Percentiles rank a stretch among this genome's conserved stretches.
phyloP scores from a whole-genome alignment of 2,113 vertebrate species.

The Recurvirostra avosetta region DNA sequence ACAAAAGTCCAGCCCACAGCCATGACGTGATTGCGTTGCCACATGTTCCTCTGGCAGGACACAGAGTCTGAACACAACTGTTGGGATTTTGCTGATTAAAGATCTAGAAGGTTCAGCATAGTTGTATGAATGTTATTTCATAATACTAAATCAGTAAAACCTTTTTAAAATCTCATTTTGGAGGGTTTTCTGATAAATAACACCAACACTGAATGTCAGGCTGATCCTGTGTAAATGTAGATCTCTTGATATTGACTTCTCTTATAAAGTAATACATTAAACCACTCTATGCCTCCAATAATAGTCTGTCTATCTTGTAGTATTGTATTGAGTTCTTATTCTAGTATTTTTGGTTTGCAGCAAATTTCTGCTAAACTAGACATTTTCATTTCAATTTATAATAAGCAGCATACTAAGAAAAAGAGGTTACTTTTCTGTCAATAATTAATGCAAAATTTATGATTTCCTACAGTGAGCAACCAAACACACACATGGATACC shows the following conservation, averaged over 20 bases:
- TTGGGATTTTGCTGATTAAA: not conserved
- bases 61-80: not conserved
- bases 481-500: not conserved
- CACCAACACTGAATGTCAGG: not conserved
- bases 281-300: not conserved
- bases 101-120: not conserved
- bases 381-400: not conserved
- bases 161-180: not conserved
- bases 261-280: not conserved
- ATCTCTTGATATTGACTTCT: not conserved
- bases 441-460: not conserved
- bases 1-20: not conserved
- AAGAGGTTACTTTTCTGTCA: not conserved
- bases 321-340: not conserved
- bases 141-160: not conserved
- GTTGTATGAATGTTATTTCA: not conserved
- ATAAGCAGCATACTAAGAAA: not conserved
- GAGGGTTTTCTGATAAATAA: not conserved
- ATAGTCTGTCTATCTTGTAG: not conserved
- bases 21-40: not conserved
- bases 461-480: not conserved
- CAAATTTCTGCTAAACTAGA: not conserved
- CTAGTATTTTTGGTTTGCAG: not conserved
- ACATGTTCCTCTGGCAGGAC: not conserved
- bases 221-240: not conserved